phyloP scores from a whole-genome alignment of 2,888 invertebrate species.

The Choristoneura rosaceana region DNA sequence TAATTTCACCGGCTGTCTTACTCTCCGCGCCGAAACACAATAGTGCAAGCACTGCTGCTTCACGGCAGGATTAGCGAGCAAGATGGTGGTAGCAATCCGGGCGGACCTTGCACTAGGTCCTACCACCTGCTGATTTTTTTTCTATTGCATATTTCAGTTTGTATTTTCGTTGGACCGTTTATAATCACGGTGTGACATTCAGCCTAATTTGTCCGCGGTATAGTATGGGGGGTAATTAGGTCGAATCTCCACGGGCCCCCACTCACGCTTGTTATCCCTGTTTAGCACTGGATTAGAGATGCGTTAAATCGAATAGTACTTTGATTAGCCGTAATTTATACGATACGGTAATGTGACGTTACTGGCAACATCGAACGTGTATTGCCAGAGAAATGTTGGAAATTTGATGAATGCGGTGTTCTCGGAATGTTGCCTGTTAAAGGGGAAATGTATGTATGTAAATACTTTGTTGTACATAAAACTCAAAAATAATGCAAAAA shows the following conservation, averaged over 20 bases:
- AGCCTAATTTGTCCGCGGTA: slow-evolving; percentile 22
- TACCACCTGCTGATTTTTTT: too few species aligned
- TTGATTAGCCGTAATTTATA: slow-evolving; percentile 1
- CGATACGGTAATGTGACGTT: neutral
- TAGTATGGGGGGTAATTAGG: slow-evolving; percentile 22
- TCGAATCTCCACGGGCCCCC: slow-evolving; percentile 8
- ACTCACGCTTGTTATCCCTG: neutral
- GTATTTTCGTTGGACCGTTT: neutral
- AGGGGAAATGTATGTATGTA: too few species aligned
- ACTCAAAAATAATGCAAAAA: too few species aligned
- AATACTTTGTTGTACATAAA: too few species aligned
- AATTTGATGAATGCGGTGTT: neutral
- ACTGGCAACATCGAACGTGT: neutral
- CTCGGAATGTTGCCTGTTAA: too few species aligned
- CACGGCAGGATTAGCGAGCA: too few species aligned
- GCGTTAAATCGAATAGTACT: neutral
- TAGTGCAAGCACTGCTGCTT: too few species aligned
- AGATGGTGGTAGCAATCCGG: too few species aligned
- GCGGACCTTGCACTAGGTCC: too few species aligned
- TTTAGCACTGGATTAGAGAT: neutral
- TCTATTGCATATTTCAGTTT: too few species aligned
- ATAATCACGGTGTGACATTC: slow-evolving; percentile 16
- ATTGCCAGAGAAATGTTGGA: neutral
- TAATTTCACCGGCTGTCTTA: too few species aligned
- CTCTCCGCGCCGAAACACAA: too few species aligned